A percentile compares a stretch with the other conserved stretches of the same genome.
Evolutionary conservation across 1,140 invertebrate genomes (phyloP).

Genomic region (Adelges cooleyi): DNA sequence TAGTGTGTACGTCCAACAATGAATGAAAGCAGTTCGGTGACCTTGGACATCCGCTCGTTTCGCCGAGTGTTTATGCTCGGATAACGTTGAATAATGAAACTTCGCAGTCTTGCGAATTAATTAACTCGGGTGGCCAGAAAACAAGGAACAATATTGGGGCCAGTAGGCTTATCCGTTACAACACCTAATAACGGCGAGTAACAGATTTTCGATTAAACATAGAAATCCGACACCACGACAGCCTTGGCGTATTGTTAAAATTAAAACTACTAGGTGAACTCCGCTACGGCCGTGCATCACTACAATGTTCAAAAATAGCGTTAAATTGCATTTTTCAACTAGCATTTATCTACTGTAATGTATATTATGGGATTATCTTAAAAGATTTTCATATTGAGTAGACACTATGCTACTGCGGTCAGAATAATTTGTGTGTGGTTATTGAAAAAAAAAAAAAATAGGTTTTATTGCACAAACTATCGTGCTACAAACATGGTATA

Average conservation of each 20-base stretch:
- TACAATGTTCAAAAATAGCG: too few species aligned
- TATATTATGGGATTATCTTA: too few species aligned
- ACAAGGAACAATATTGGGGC: not conserved
- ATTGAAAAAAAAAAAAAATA: too few species aligned
- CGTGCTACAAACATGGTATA: too few species aligned
- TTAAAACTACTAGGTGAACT: not conserved
- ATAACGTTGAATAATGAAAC: not conserved
- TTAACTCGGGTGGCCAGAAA: not conserved
- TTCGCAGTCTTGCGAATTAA: not conserved
- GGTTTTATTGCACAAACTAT: too few species aligned
- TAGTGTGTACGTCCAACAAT: not conserved
- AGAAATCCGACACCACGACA: slow-evolving; percentile 1
- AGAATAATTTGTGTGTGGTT: too few species aligned
- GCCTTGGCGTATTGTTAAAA: not conserved
- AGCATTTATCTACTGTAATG: too few species aligned
- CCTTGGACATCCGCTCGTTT: not conserved
- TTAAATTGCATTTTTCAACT: too few species aligned
- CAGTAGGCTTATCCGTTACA: not conserved
- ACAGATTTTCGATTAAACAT: not conserved
- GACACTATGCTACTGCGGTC: too few species aligned
- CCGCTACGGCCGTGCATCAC: too few species aligned
- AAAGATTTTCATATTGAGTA: too few species aligned
- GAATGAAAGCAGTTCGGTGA: not conserved
- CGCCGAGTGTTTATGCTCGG: not conserved
- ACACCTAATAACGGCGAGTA: not conserved